Conservation (phyloP, 2,797 vertebrate genomes). For the Discoglossus pictus region DNA sequence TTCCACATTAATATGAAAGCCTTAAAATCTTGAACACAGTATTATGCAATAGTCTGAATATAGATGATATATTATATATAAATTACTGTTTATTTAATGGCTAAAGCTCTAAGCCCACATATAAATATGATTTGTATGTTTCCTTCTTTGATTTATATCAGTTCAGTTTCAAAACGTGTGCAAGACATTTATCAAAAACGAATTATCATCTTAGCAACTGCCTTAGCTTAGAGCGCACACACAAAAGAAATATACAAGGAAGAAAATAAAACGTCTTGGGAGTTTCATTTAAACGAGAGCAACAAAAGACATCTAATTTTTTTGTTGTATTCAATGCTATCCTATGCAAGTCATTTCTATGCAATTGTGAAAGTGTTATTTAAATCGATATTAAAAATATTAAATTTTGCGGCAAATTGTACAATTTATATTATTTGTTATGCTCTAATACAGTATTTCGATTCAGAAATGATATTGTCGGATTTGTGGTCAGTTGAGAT, state of each 20-base stretch:
- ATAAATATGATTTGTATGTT: constrained; percentile 40
- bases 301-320: constrained; percentile 21
- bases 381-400: constrained; percentile 1
- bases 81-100: constrained; percentile 42
- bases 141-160: constrained; percentile 31
- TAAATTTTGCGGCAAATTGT: no score
- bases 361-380: background rate
- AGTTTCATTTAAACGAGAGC: constrained; percentile 19
- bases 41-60: constrained; percentile 4
- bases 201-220: constrained; percentile 37
- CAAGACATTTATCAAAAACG: constrained; percentile 41
- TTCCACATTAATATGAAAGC: background rate
- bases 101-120: constrained; percentile 15
- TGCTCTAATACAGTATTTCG: background rate
- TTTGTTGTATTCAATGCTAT: constrained; percentile 1
- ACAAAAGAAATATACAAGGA: constrained; percentile 27
- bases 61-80: constrained; percentile 8
- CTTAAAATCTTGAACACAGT: background rate
- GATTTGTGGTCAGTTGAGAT: no score
- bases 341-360: constrained; percentile 7
- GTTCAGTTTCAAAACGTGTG: constrained; percentile 23
- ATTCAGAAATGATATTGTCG: background rate
- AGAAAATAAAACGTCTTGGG: constrained; percentile 27
- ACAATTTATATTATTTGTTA: no score
- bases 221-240: constrained; percentile 20